Base-by-base conservation (phyloP, 64 coral and sea anemone species). In the Pocillopora verrucosa region DNA sequence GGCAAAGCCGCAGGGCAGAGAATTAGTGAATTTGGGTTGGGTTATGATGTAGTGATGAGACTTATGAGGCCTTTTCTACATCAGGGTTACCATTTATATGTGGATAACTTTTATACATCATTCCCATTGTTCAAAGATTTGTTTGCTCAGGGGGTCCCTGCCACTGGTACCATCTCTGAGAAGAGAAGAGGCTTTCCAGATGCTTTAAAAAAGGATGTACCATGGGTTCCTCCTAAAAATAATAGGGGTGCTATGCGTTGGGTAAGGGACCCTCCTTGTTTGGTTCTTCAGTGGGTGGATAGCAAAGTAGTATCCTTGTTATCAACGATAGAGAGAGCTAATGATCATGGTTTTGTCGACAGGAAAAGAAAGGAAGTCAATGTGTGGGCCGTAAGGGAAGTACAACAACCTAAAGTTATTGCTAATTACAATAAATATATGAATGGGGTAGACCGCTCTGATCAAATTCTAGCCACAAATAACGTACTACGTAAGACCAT, bases 51-150 rank as follows among this genome's bases (percentile, higher is more conserved):
- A 13, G 88, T 89, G 1, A 69, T 89, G 59, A 13, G 58, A 3
- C 62, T 89, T 17, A 64, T 89, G 11, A 4, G 56, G 0, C 58
- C 24, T 2, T 45, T 69, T n/a, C 24, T 79, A 10, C 56, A 89
- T 80, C 88, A 89, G 77, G 88, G 88, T 36, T 89, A 80, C 61
- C 88, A 90, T 34, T 82, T 90, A 45, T 90, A 81, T 68, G 41
- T 80, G 36, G 88, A 90, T 59, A 90, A 90, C 16, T 90, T 90
- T 36, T 90, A 90, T 36, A 72, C 77, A 26, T 81, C 77, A 35
- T 17, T 81, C 0, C 38, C 25, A 14, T 65, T 89, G 0, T 16
- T 80, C 7, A 90, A 72, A 61, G 61, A 90, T 90, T 22, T 90
- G 22, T 90, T 81, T 72, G 38, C 60, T 16, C 13, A 59, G 26